These are phyloP conservation scores for Tragelaphus imberbis DNA, from an alignment of 2,113 vertebrate species.

Conservation along the genomic window DNA sequence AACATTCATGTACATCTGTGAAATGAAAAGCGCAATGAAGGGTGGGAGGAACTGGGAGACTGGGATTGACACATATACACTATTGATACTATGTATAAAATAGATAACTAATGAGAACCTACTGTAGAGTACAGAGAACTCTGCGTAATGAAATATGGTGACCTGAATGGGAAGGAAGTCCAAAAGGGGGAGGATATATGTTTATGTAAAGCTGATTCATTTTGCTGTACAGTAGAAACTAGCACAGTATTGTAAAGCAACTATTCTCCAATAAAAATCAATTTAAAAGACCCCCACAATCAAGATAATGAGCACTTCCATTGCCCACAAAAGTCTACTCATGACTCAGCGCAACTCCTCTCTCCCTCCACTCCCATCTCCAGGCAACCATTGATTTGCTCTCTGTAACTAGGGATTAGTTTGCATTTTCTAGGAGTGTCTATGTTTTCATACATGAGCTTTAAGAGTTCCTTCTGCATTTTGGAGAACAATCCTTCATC, in stretches of 20 bases:
- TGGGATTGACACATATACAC: neutral
- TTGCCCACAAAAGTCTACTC: neutral
- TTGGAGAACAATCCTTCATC: neutral
- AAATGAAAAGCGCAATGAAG: neutral
- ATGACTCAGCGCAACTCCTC: neutral
- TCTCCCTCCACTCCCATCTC: neutral
- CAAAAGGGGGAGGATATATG: neutral
- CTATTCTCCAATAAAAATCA: neutral
- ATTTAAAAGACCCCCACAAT: neutral
- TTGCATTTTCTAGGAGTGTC: neutral
- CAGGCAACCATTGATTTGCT: neutral
- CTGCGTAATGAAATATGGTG: neutral
- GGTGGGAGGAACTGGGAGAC: neutral
- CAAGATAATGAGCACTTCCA: neutral
- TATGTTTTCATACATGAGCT: neutral
- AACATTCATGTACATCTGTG: neutral
- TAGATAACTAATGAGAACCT: neutral
- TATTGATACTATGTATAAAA: neutral
- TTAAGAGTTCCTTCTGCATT: neutral
- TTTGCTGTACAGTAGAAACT: neutral
- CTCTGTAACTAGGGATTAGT: neutral
- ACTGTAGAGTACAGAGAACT: neutral
- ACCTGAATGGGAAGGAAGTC: neutral
- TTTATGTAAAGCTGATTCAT: neutral
- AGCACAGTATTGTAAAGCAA: neutral